Conservation (phyloP, 2,888 invertebrate genomes). For the Thera britannica region DNA sequence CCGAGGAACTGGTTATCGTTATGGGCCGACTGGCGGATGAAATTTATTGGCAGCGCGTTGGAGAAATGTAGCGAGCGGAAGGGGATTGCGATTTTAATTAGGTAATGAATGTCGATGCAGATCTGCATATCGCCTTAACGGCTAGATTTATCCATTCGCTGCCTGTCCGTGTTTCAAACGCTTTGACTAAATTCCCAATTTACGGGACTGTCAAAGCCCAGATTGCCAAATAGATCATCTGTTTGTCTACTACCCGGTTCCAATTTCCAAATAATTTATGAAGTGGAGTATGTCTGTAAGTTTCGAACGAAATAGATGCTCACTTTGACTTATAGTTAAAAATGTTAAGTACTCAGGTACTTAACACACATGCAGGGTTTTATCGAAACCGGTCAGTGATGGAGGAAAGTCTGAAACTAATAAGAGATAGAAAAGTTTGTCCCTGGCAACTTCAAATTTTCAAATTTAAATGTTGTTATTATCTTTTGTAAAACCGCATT, state of each 20-base stretch:
- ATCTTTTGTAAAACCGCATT: too few relatives aligned
- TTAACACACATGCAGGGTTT: neutral
- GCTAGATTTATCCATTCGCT: constrained; percentile 81
- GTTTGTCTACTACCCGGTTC: constrained; percentile 36
- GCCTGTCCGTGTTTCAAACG: constrained; percentile 72
- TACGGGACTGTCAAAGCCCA: constrained; percentile 50
- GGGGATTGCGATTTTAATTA: constrained; percentile 85
- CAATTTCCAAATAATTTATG: constrained; percentile 35
- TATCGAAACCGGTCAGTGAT: too few relatives aligned
- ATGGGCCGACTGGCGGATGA: constrained; percentile 84
- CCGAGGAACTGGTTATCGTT: constrained; percentile 85
- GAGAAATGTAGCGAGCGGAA: constrained; percentile 85
- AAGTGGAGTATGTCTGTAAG: constrained; percentile 22
- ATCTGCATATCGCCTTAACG: constrained; percentile 83
- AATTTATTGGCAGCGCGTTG: constrained; percentile 84
- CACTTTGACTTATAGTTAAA: constrained; percentile 11
- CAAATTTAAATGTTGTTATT: too few relatives aligned
- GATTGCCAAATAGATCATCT: constrained; percentile 48
- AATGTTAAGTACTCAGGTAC: neutral
- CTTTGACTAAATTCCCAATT: constrained; percentile 66
- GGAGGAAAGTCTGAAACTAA: too few relatives aligned
- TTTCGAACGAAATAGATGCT: constrained; percentile 1
- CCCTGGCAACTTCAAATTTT: too few relatives aligned
- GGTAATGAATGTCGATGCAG: constrained; percentile 85
- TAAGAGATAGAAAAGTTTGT: too few relatives aligned